Base-by-base conservation (phyloP, 1,140 invertebrate genomes). In the Phymastichus coffea region DNA sequence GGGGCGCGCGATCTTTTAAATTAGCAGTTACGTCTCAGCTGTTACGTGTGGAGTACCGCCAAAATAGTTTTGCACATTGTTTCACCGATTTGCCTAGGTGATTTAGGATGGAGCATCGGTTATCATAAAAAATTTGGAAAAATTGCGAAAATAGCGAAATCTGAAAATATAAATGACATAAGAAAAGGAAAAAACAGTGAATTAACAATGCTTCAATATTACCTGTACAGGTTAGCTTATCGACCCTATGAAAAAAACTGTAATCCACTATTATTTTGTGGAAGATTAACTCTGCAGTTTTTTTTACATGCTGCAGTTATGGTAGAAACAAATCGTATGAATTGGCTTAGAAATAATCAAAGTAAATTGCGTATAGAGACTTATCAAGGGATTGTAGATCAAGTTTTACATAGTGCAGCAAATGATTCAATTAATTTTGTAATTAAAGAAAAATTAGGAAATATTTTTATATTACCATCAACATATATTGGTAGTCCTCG, bases 401-500 rank as follows among this genome's bases (percentile, higher is more conserved):
- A 33, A 7, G 12, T 33, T 33, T 6, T 12, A 7, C 6, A 33
- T 6, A 33, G 28, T 7, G 28, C 28, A 12, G 12, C 6, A 7
- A 40, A 40, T 40, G 15, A 40, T 4, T 40, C 14, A 20, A 28
- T 10, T 9, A 30, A 37, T 37, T 46, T 35, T 17, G 22, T 19
- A 23, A 2, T 23, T 44, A 43, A 38, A 17, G 35, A 56, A 19
- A 17, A 37, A 14, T 25, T 63, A n/a, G 63, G 57, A 8, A 48
- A 28, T 20, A 22, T 40, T 19, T 40, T 56, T 30, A 69, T 72
- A 64, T 64, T 73, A 35, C 68, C 71, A 53, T 67, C 70, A 60
- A 67, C 65, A 51, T 69, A 67, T 56, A 66, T 66, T 41, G 73
- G 71, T 26, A 66, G 69, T 63, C 72, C 67, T 46, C 33, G 70